Evolutionary conservation across 2,888 invertebrate species (phyloP), one percentile per base, ranked within the genome.

Genomic region (Cerastoderma edule): DNA sequence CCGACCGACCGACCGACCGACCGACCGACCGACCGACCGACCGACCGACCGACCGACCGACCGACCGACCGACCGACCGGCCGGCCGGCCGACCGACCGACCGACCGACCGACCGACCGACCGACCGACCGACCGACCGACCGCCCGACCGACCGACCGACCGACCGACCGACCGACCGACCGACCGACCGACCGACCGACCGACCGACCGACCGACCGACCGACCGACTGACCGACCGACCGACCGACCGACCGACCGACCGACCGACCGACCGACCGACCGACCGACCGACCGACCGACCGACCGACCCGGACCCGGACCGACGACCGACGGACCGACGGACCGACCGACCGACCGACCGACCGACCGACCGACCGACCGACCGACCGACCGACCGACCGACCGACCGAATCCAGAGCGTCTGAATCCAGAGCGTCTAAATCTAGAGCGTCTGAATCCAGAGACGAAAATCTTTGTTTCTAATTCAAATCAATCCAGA

Each of bases 1-100:
- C 39, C 39, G 39, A 39, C 39, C 39, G 39, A 39, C 39, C 39
- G 39, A 39, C 39, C 39, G 39, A 39, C 39, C 39, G 39, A 39
- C 39, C 16, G 39, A 39, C 39, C 16, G 39, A 39, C 39, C 16
- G 39, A 39, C 39, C 16, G 39, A 39, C 39, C 16, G 39, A 39
- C 39, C 16, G 39, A 39, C 39, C 16, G 39, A 39, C 39, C 16
- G 39, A 39, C 39, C 16, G 39, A 39, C 39, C 16, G 39, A 39
- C 39, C 16, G 39, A 39, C 39, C 16, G 39, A 39, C 39, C 16
- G 39, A 39, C 39, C 39, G 39, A 39, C 39, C 39, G 39, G 16
- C 39, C 39, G 39, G 16, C 39, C 39, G 39, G 16, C 39, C 39
- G 39, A 39, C 39, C 39, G 39, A 39, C 39, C 39, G 39, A 39